A percentile compares a stretch with the other conserved stretches of the same genome.
phyloP scores from a whole-genome alignment of 2,888 invertebrate genomes.

The Muschampia plurimacula region DNA sequence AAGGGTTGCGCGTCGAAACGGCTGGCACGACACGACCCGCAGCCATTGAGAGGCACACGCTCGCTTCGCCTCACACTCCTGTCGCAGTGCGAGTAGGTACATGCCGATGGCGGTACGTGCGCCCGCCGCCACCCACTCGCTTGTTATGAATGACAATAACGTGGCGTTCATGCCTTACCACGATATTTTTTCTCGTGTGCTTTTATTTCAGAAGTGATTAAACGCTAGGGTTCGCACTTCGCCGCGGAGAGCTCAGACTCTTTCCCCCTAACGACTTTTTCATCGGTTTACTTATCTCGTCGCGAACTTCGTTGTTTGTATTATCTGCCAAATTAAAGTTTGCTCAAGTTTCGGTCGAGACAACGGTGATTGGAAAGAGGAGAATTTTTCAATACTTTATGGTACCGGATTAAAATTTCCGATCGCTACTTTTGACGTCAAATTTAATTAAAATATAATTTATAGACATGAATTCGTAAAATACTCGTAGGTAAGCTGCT shows the following conservation, averaged over 20 bases:
- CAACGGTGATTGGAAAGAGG: constrained; percentile 45
- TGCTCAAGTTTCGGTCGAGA: constrained; percentile 69
- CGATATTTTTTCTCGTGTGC: constrained; percentile 52
- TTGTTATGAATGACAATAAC: constrained; percentile 84
- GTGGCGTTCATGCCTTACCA: constrained; percentile 72
- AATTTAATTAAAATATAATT: constrained; percentile 34
- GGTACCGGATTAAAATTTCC: constrained; percentile 32
- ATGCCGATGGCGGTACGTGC: constrained; percentile 2
- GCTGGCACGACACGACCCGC: constrained; percentile 69
- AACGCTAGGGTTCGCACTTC: constrained; percentile 66
- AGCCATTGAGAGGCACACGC: constrained; percentile 64
- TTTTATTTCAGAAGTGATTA: constrained; percentile 81
- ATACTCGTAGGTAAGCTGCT: constrained; percentile 37
- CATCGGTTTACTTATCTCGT: constrained; percentile 72
- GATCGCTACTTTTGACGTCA: constrained; percentile 27
- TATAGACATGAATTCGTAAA: neutral
- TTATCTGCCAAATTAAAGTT: constrained; percentile 79
- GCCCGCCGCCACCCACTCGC: constrained; percentile 52
- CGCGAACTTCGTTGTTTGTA: constrained; percentile 76
- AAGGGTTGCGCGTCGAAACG: constrained; percentile 57
- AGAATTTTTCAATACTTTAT: constrained; percentile 42
- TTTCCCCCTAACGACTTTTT: constrained; percentile 66
- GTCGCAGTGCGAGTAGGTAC: constrained; percentile 22
- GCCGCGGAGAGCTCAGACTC: constrained; percentile 70
- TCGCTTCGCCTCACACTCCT: constrained; percentile 46